Evolutionary conservation across 2,113 vertebrate genomes (phyloP).

Genomic region (Arenaria interpres): DNA sequence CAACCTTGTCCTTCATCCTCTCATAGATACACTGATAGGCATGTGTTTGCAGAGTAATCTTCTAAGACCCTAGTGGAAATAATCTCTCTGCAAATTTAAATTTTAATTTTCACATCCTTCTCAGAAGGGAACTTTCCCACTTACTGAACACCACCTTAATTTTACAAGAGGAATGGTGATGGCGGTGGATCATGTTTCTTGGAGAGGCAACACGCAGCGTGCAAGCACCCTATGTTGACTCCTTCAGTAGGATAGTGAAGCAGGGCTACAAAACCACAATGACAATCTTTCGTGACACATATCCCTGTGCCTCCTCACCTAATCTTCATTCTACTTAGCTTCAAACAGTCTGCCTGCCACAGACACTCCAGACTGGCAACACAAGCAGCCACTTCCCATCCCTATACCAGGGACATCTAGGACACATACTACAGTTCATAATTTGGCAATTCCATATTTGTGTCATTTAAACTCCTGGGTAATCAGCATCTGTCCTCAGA

Average conservation of each 20-base stretch:
- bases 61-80: neutral
- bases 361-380: neutral
- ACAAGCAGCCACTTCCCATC: neutral
- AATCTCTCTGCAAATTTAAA: neutral
- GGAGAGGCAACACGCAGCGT: neutral
- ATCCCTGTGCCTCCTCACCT: neutral
- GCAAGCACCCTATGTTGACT: neutral
- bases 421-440: neutral
- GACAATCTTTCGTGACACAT: neutral
- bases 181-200: neutral
- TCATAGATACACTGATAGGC: neutral
- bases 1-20: neutral
- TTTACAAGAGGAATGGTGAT: neutral
- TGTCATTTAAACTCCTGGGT: neutral
- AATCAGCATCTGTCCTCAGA: neutral
- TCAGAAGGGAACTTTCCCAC: neutral
- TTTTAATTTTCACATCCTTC: neutral
- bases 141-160: neutral
- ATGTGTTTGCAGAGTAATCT: neutral
- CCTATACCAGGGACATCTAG: neutral
- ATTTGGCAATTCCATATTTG: neutral
- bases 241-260: neutral
- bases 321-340: neutral
- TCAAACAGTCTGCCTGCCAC: neutral
- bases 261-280: neutral